Base-by-base conservation (phyloP, 2,113 vertebrate genomes). In the Dolichotis patagonum region DNA sequence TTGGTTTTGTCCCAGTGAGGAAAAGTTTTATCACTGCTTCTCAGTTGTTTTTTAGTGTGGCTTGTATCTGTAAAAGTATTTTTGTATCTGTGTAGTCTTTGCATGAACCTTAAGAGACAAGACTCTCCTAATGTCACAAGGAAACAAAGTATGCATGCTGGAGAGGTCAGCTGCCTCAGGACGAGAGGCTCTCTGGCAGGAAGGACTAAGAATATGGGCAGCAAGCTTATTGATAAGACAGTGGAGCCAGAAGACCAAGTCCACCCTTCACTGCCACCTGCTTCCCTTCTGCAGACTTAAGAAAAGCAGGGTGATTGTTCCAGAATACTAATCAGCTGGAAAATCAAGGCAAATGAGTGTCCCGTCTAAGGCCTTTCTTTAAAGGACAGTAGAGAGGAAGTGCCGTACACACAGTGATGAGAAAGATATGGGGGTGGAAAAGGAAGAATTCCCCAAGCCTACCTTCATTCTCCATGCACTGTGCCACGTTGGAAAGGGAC, bases 401-500 rank as follows among this genome's bases (percentile, higher is more conserved):
- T 11, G 5, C 26, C 4, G 17, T 2, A 35, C 58, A 32, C 6
- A 77, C 32, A 30, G 22, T 81, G 81, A 65, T n/a, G 58, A 32
- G 69, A n/a, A 65, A 38, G 65, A 41, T 49, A 0, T 6, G 49
- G 28, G 24, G 9, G 7, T 0, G 9, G 60, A 67, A 78, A 4
- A 60, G 63, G 6, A 80, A 41, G n/a, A 6, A 13, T 7, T 2
- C 16, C n/a, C 67, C 6, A 26, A 26, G 35, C 96, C 54, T 97
- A 98, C 97, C 97, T 97, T 93, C 81, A 0, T 0, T 32, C 24
- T 88, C 63, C 7, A 9, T 30, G 4, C 0, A 13, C 54, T 38
- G 95, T 2, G 65, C 81, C 95, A 63, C 26, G 0, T 4, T 67
- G 26, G 85, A 88, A 1, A 54, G 38, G 26, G 94, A 82, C 58